Conservation (phyloP, 1,140 invertebrate genomes). For the Xylocopa sonorina region DNA sequence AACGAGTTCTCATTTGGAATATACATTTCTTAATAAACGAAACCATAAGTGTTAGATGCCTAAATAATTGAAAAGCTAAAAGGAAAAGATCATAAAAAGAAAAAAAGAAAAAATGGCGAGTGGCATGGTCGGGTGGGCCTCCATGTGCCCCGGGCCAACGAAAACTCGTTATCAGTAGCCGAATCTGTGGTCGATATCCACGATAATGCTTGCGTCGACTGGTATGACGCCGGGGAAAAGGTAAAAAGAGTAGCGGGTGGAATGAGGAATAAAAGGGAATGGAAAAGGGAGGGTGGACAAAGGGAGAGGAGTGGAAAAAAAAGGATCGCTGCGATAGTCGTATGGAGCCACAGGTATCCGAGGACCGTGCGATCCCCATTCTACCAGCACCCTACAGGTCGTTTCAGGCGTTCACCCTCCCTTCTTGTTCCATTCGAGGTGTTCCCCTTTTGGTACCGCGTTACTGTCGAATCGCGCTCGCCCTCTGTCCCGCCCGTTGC, state of each 20-base stretch:
- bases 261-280: neutral
- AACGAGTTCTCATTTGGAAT: neutral
- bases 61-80: too few species aligned
- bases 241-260: conserved; percentile 28
- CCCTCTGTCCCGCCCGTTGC: neutral
- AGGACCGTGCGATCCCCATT: conserved; percentile 52
- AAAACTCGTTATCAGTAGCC: conserved; percentile 54
- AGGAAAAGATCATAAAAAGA: neutral
- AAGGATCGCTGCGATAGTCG: conserved; percentile 59
- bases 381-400: conserved; percentile 51
- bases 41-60: too few species aligned
- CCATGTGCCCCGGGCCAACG: neutral
- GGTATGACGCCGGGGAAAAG: conserved; percentile 41
- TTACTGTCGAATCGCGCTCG: conserved; percentile 14
- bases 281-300: conserved; percentile 3
- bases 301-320: conserved; percentile 55
- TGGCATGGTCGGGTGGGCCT: neutral
- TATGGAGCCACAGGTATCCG: conserved; percentile 66
- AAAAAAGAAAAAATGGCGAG: neutral
- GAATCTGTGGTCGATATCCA: conserved; percentile 62
- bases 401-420: conserved; percentile 43
- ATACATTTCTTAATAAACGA: too few species aligned
- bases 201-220: conserved; percentile 57
- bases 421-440: conserved; percentile 18
- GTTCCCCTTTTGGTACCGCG: conserved; percentile 8